Evolutionary conservation across 2,113 vertebrate genomes (phyloP).

Genomic region (Phainopepla nitens): DNA sequence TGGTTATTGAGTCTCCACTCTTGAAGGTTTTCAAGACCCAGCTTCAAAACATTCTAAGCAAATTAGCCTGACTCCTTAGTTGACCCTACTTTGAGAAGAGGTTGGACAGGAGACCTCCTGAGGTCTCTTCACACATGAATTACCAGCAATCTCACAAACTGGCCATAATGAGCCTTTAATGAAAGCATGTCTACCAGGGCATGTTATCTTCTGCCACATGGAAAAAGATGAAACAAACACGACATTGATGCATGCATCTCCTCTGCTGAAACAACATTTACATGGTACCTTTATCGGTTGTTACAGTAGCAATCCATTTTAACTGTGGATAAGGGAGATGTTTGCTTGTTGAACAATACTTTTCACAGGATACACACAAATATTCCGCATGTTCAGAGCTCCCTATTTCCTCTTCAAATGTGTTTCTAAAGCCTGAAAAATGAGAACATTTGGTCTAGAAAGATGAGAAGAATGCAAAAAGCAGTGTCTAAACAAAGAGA

Average conservation of each 20-base stretch:
- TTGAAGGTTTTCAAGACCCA: not conserved
- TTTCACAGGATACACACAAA: not conserved
- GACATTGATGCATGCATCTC: slow-evolving; percentile 36
- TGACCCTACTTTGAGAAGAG: not conserved
- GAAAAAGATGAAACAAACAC: slow-evolving; percentile 69
- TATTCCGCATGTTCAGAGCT: not conserved
- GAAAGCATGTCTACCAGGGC: slow-evolving; percentile 70
- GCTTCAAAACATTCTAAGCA: not conserved
- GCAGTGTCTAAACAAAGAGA: not conserved
- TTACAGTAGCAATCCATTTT: slow-evolving; percentile 11
- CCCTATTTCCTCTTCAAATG: not conserved
- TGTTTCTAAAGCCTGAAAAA: not conserved
- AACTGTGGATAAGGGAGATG: not conserved
- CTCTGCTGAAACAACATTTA: slow-evolving; percentile 20
- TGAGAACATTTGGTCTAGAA: not conserved
- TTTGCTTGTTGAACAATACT: not conserved
- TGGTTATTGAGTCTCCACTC: not conserved
- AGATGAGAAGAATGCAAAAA: not conserved
- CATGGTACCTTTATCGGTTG: not conserved
- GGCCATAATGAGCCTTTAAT: slow-evolving; percentile 71
- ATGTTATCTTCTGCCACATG: slow-evolving; percentile 60
- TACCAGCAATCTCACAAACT: not conserved
- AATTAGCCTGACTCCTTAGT: not conserved
- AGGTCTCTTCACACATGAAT: not conserved
- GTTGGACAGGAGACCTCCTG: not conserved